Percentiles rank a stretch among this genome's conserved stretches.
Evolutionary conservation across 2,888 invertebrate species (phyloP).

Genomic region (Toxonevra muliebris): DNA sequence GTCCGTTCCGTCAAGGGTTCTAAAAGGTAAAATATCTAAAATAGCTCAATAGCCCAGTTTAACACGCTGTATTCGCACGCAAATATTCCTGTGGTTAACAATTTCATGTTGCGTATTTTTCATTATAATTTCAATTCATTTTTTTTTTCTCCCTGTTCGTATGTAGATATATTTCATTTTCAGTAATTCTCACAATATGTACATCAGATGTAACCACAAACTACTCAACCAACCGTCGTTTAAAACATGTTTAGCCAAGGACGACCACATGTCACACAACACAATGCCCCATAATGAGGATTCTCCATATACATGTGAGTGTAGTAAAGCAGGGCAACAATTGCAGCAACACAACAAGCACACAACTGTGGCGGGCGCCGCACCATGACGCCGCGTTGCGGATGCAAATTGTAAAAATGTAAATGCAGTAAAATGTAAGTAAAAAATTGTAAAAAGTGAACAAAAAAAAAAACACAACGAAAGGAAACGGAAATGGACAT

Average conservation of each 20-base stretch:
- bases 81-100: too few relatives aligned
- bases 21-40: too few relatives aligned
- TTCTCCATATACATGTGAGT: constrained; percentile 36
- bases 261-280: constrained; percentile 48
- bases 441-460: not conserved
- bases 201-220: constrained; percentile 24
- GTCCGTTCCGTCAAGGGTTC: too few relatives aligned
- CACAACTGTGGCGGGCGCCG: constrained; percentile 55
- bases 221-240: constrained; percentile 24
- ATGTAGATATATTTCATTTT: constrained; percentile 5
- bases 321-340: not conserved
- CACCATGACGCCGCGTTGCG: constrained; percentile 46
- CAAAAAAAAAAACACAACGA: not conserved
- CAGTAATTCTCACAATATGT: not conserved
- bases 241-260: constrained; percentile 38
- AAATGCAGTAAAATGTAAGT: constrained; percentile 22
- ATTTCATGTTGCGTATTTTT: constrained; percentile 15
- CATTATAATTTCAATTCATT: not conserved
- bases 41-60: too few relatives aligned
- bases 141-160: not conserved
- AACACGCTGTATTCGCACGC: too few relatives aligned
- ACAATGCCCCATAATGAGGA: constrained; percentile 58
- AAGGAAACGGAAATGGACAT: not conserved
- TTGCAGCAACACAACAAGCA: constrained; percentile 39
- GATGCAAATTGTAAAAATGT: constrained; percentile 30